Evolutionary conservation across 1,140 invertebrate genomes (phyloP).

Genomic region (Lepidurus arcticus): DNA sequence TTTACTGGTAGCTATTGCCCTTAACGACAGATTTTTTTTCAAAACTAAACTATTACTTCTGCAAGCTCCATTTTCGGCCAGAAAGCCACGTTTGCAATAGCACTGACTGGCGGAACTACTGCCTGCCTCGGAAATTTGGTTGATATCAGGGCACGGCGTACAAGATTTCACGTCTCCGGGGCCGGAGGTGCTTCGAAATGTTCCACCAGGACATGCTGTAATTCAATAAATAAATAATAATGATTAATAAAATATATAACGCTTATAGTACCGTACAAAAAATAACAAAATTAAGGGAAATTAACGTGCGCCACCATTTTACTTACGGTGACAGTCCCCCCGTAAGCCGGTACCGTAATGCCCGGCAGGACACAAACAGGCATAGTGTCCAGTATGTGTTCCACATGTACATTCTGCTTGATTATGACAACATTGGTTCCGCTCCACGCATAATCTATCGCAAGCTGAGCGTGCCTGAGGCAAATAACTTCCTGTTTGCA

Average conservation of each 20-base stretch:
- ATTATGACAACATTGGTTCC: conserved; percentile 53
- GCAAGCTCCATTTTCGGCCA: conserved; percentile 48
- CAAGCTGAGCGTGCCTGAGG: conserved; percentile 50
- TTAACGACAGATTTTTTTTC: conserved; percentile 31
- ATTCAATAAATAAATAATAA: neutral
- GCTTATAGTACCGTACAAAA: conserved; percentile 22
- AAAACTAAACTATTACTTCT: conserved; percentile 44
- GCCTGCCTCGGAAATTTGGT: conserved; percentile 54
- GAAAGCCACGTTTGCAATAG: conserved; percentile 54
- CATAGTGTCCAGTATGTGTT: conserved; percentile 60
- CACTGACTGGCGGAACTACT: conserved; percentile 53
- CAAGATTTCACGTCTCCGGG: conserved; percentile 54
- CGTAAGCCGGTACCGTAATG: conserved; percentile 60
- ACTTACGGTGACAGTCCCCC: conserved; percentile 57
- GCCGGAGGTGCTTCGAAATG: conserved; percentile 45
- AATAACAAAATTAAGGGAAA: conserved; percentile 18
- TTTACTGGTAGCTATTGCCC: no score
- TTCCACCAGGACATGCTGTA: conserved; percentile 50
- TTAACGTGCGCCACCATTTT: conserved; percentile 32
- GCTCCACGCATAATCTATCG: conserved; percentile 49
- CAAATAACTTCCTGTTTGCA: conserved; percentile 55
- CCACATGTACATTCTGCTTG: conserved; percentile 60
- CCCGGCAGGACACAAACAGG: conserved; percentile 59
- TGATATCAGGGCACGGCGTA: conserved; percentile 56
- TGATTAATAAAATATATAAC: neutral